Evolutionary conservation across 2,888 invertebrate species (phyloP).

Genomic region (Escarpia spicata): DNA sequence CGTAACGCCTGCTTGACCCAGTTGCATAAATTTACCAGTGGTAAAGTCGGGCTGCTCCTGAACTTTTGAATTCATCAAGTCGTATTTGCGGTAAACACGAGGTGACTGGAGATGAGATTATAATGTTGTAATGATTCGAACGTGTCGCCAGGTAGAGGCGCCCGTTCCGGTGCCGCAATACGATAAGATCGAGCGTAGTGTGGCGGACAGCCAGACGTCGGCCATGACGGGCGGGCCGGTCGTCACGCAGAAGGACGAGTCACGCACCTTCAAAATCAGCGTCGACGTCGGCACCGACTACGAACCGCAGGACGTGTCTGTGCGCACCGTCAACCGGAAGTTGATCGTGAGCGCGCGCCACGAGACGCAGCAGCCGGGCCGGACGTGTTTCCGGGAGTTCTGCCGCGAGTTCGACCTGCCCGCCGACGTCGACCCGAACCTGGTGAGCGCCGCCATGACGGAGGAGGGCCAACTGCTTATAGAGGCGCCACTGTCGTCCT

Average conservation of each 20-base stretch:
- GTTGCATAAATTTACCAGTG: too few relatives aligned
- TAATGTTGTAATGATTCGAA: neutral
- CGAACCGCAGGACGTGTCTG: constrained; percentile 56
- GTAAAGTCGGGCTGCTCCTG: too few relatives aligned
- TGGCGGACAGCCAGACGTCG: neutral
- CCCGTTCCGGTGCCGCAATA: constrained; percentile 43
- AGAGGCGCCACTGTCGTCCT: constrained; percentile 59
- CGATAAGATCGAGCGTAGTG: constrained; percentile 36
- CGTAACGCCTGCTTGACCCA: too few relatives aligned
- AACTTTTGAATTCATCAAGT: too few relatives aligned
- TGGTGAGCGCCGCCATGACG: constrained; percentile 60
- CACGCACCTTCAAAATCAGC: constrained; percentile 50
- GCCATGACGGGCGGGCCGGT: neutral
- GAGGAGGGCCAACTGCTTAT: constrained; percentile 61
- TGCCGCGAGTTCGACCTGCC: constrained; percentile 65
- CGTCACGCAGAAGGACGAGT: constrained; percentile 32
- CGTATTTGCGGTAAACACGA: too few relatives aligned
- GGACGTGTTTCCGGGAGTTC: constrained; percentile 62
- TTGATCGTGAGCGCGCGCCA: constrained; percentile 62
- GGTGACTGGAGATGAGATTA: neutral
- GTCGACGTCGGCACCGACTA: constrained; percentile 58
- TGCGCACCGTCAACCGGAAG: constrained; percentile 63
- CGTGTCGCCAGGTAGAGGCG: constrained; percentile 41
- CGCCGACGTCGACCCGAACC: constrained; percentile 60
- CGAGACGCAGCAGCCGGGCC: constrained; percentile 59